Evolutionary conservation across 2,797 vertebrate species (phyloP).

Genomic region (Neopelma chrysocephalum): DNA sequence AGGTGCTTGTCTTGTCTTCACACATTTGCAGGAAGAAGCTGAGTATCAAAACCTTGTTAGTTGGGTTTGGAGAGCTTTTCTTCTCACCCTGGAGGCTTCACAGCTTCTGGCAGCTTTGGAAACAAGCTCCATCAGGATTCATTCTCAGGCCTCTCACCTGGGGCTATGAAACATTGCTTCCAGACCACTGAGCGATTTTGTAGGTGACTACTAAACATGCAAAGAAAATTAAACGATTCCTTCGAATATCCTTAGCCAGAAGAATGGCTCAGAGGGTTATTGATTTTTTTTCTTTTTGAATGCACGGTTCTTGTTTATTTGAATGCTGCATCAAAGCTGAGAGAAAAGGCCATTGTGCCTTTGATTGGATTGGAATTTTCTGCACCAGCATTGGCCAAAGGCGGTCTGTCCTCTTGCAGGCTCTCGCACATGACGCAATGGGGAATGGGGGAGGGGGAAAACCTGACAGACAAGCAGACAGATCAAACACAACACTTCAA

Average conservation of each 20-base stretch:
- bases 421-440: neutral
- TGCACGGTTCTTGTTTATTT: slow-evolving; percentile 36
- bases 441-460: slow-evolving; percentile 7
- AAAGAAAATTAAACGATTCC: slow-evolving; percentile 45
- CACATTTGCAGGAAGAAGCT: neutral
- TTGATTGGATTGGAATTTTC: slow-evolving; percentile 11
- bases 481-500: slow-evolving; percentile 86
- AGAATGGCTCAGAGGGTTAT: slow-evolving; percentile 37
- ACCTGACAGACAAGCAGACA: slow-evolving; percentile 81
- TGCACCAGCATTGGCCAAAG: neutral
- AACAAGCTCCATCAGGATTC: slow-evolving; percentile 28
- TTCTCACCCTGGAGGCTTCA: neutral
- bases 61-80: neutral
- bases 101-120: slow-evolving; percentile 25
- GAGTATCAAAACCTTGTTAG: neutral
- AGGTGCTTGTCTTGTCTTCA: neutral
- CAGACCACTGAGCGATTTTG: slow-evolving; percentile 36
- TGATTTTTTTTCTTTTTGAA: slow-evolving; percentile 5
- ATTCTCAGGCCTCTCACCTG: slow-evolving; percentile 12
- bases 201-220: slow-evolving; percentile 58
- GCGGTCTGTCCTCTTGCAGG: neutral
- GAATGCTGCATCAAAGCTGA: slow-evolving; percentile 29
- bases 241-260: slow-evolving; percentile 46
- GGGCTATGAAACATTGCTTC: slow-evolving; percentile 16
- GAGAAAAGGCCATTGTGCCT: slow-evolving; percentile 21